Evolutionary conservation across 2,888 invertebrate species (phyloP).

Genomic region (Andrena marginata): DNA sequence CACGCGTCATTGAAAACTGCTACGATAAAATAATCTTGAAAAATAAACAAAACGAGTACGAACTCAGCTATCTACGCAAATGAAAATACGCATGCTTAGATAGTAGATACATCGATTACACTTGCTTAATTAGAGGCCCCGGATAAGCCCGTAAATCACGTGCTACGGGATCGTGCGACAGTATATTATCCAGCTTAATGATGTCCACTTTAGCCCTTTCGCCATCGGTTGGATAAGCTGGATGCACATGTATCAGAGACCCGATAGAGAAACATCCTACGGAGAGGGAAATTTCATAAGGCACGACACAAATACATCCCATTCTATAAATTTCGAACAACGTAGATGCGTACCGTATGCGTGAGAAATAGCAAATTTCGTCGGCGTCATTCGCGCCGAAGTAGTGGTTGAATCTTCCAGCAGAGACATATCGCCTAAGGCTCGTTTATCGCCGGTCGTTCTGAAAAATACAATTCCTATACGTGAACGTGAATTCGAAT

Average conservation of each 20-base stretch:
- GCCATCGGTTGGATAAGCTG: conserved; percentile 93
- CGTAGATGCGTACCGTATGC: conserved; percentile 83
- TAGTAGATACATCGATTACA: conserved; percentile 69
- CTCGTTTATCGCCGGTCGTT: conserved; percentile 85
- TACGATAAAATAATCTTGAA: conserved; percentile 7
- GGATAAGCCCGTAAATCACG: conserved; percentile 91
- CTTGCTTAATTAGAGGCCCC: conserved; percentile 92
- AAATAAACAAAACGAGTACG: conserved; percentile 34
- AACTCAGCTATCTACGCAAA: conserved; percentile 9
- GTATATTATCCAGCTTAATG: conserved; percentile 87
- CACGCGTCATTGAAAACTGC: background rate
- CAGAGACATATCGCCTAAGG: conserved; percentile 81
- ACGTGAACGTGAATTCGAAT: background rate
- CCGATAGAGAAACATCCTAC: conserved; percentile 87
- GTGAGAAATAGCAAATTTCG: conserved; percentile 94
- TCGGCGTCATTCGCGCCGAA: conserved; percentile 92
- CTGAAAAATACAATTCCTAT: conserved; percentile 65
- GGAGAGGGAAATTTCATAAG: conserved; percentile 19
- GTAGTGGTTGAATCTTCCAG: conserved; percentile 87
- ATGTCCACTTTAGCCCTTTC: conserved; percentile 92
- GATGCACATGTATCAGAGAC: conserved; percentile 91
- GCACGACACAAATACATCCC: background rate
- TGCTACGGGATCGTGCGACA: conserved; percentile 87
- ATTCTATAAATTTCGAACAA: background rate
- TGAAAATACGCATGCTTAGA: conserved; percentile 68